phyloP scores from a whole-genome alignment of 2,888 invertebrate species.

The Drosophila pegasa region DNA sequence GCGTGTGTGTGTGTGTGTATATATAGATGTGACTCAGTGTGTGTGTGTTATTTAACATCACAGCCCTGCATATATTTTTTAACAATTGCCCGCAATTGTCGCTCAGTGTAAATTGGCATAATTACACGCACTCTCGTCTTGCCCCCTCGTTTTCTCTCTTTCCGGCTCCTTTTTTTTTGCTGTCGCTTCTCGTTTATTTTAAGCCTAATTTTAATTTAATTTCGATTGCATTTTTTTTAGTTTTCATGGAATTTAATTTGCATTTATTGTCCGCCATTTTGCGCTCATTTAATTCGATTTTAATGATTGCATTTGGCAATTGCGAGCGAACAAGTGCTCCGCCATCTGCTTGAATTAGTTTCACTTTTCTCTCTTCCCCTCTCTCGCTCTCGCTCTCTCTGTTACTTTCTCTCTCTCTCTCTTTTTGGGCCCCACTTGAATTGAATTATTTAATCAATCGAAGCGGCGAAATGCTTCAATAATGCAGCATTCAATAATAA shows the following conservation, averaged over 20 bases:
- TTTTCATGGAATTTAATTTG: conserved; percentile 7
- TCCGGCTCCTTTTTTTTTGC: not conserved
- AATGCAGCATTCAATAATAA: conserved; percentile 1
- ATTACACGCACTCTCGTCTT: conserved; percentile 41
- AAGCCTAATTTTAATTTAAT: not conserved
- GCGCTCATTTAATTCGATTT: conserved; percentile 15
- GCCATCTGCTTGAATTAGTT: conserved; percentile 9
- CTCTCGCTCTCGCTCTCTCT: not conserved
- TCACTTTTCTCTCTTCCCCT: too few species aligned
- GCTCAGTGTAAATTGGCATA: conserved; percentile 54
- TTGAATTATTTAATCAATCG: conserved; percentile 11
- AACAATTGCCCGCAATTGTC: conserved; percentile 34
- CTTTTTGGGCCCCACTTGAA: not conserved
- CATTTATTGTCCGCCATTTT: conserved; percentile 22
- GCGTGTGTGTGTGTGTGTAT: not conserved
- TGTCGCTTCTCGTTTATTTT: conserved; percentile 3
- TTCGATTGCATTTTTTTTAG: not conserved
- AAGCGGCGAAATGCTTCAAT: not conserved
- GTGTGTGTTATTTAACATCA: conserved; percentile 15
- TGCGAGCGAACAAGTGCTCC: conserved; percentile 1
- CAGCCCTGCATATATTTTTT: conserved; percentile 19
- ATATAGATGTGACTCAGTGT: conserved; percentile 17
- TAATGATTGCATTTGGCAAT: conserved; percentile 9
- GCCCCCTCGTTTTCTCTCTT: not conserved
- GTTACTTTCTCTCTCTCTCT: not conserved